Evolutionary conservation across 2,113 vertebrate genomes (phyloP).

Genomic region (Empidonax traillii): DNA sequence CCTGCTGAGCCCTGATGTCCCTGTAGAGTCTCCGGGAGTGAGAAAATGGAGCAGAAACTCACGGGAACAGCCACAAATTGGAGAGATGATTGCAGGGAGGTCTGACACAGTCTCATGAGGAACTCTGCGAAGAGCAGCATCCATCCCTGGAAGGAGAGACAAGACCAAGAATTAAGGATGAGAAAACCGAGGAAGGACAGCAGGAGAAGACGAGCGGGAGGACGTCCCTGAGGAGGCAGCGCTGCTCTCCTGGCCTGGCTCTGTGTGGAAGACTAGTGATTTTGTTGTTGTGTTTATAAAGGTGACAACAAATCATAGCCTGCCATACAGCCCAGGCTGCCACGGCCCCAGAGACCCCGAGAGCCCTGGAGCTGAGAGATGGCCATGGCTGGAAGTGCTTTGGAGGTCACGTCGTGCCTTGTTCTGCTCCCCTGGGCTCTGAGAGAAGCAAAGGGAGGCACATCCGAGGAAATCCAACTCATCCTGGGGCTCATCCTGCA

Average conservation of each 20-base stretch:
- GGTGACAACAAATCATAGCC: slow-evolving; percentile 87
- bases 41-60: slow-evolving; percentile 22
- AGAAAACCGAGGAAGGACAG: not conserved
- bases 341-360: not conserved
- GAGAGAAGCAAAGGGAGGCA: not conserved
- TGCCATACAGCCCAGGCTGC: slow-evolving; percentile 72
- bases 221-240: not conserved
- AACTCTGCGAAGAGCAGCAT: not conserved
- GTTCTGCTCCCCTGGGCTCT: not conserved
- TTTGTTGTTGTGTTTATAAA: slow-evolving; percentile 83
- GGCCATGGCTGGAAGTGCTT: not conserved
- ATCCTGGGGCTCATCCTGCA: not conserved
- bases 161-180: not conserved
- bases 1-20: not conserved
- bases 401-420: not conserved
- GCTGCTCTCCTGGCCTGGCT: slow-evolving; percentile 48
- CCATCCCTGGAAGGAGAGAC: not conserved
- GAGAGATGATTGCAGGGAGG: not conserved
- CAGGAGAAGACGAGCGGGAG: not conserved
- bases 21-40: not conserved
- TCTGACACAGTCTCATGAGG: not conserved
- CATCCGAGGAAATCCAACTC: not conserved
- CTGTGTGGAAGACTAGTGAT: slow-evolving; percentile 91
- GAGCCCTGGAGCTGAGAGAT: not conserved
- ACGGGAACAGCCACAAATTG: not conserved